phyloP scores from a whole-genome alignment of 53 echinoderm and acorn worm genomes.

The Actinopyga echinites region DNA sequence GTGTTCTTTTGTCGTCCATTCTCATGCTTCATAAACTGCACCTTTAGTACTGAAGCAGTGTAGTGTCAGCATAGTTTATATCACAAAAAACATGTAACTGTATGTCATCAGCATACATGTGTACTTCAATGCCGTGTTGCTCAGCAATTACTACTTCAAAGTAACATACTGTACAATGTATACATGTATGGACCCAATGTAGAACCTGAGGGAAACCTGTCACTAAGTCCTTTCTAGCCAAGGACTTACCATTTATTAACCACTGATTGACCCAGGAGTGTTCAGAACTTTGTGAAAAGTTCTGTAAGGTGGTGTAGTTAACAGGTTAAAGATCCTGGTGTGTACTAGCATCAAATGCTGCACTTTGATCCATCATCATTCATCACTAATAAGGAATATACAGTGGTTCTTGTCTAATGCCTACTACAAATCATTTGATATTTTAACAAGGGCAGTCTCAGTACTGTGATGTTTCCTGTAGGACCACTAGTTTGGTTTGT shows the following conservation, averaged over 20 bases:
- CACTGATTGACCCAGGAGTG: conserved; percentile 26
- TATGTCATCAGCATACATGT: conserved; percentile 36
- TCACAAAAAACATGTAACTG: conserved; percentile 29
- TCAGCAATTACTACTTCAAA: background rate
- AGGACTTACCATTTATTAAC: too few relatives aligned
- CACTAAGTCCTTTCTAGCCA: background rate
- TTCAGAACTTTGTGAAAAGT: conserved; percentile 2
- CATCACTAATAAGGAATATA: background rate
- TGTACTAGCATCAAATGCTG: conserved; percentile 21
- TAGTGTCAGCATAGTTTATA: background rate
- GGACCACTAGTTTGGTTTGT: background rate
- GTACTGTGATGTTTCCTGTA: conserved; percentile 26
- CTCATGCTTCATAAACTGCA: background rate
- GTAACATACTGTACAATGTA: background rate
- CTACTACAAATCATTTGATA: background rate
- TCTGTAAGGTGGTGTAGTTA: conserved; percentile 25
- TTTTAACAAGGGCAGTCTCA: conserved; percentile 23
- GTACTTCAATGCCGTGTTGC: background rate
- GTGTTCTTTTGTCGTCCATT: background rate
- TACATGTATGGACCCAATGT: conserved; percentile 22
- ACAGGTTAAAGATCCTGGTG: conserved; percentile 22
- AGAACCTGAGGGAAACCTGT: conserved; percentile 26
- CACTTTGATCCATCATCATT: conserved; percentile 13
- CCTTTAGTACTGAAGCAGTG: too few relatives aligned
- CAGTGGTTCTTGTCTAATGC: conserved; percentile 8